phyloP scores from a whole-genome alignment of 2,797 vertebrate genomes.

The Pipistrellus kuhlii region DNA sequence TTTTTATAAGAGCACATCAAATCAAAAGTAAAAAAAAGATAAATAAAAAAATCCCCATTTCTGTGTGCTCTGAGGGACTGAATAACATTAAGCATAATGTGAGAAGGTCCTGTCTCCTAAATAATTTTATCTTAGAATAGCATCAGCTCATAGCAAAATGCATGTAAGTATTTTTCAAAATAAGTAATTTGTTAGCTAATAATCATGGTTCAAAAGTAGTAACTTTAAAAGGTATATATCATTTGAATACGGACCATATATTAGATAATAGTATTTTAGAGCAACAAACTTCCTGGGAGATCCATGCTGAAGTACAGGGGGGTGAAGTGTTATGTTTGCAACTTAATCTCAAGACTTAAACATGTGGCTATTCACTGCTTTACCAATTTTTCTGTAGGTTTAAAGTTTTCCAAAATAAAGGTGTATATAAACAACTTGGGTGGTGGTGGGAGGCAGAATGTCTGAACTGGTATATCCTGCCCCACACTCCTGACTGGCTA shows the following conservation, averaged over 20 bases:
- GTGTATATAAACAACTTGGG: not conserved
- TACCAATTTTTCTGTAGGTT: not conserved
- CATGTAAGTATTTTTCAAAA: not conserved
- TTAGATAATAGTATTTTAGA: not conserved
- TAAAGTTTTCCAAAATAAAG: slow-evolving; percentile 45
- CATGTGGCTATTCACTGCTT: not conserved
- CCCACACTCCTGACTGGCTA: not conserved
- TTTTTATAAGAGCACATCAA: not conserved
- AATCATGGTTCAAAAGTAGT: slow-evolving; percentile 34
- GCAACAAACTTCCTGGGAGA: not conserved
- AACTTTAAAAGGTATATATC: not conserved
- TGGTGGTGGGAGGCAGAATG: not conserved
- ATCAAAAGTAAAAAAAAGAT: slow-evolving; percentile 8
- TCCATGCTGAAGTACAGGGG: not conserved
- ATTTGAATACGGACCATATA: not conserved
- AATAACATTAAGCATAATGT: not conserved
- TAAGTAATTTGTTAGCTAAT: not conserved
- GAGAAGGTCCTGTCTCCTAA: not conserved
- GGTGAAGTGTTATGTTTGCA: slow-evolving; percentile 13
- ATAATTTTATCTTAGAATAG: not conserved
- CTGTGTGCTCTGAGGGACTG: not conserved
- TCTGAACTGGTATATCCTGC: not conserved
- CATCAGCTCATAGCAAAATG: not conserved
- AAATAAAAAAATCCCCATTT: not conserved
- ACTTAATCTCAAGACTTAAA: slow-evolving; percentile 51